phyloP scores from a whole-genome alignment of 2,888 invertebrate genomes.

The Ophonus ardosiacus region DNA sequence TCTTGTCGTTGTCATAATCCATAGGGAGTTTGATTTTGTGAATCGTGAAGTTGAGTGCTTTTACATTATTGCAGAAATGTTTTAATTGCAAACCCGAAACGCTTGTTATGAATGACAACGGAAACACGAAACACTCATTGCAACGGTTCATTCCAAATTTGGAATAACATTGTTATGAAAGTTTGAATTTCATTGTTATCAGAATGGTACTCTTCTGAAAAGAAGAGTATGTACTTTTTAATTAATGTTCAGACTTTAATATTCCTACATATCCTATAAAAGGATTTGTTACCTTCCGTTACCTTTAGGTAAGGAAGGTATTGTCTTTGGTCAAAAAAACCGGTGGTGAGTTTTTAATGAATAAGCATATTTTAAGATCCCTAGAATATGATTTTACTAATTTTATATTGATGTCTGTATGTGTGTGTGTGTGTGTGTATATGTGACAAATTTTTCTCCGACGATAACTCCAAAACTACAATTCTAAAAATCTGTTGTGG shows the following conservation, averaged over 20 bases:
- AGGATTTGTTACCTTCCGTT: no score
- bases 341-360: no score
- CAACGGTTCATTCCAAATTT: background rate
- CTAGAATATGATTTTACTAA: no score
- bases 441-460: no score
- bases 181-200: background rate
- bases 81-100: conserved; percentile 2
- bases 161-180: background rate
- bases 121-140: background rate
- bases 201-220: background rate
- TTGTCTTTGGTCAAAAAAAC: no score
- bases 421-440: no score
- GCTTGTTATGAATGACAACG: background rate
- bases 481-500: no score
- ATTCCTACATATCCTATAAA: no score
- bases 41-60: background rate
- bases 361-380: no score
- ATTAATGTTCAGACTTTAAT: background rate
- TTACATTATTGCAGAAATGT: background rate
- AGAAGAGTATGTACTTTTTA: background rate
- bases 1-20: conserved; percentile 44
- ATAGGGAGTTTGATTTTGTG: conserved; percentile 14
- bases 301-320: no score
- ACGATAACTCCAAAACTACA: no score
- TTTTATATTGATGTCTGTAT: no score